Conservation (phyloP, 2,888 invertebrate species). For the Megaustenia siamemsis region DNA sequence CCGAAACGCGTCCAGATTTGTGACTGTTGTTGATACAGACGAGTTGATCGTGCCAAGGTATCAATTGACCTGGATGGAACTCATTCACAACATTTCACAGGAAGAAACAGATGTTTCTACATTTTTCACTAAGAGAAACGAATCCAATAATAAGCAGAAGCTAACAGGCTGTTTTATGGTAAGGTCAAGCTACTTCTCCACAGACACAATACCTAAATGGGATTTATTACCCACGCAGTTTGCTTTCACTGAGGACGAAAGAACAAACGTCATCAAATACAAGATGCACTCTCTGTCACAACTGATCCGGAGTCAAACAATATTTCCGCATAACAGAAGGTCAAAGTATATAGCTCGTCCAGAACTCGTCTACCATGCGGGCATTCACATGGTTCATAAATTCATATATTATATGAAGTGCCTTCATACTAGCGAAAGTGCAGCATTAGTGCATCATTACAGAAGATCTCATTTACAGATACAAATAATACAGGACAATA, state of each 20-base stretch:
- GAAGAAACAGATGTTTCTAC: neutral
- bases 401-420: neutral
- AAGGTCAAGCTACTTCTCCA: neutral
- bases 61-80: slow-evolving; percentile 22
- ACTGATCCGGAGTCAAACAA: neutral
- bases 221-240: neutral
- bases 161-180: neutral
- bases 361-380: neutral
- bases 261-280: neutral
- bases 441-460: slow-evolving; percentile 32
- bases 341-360: slow-evolving; percentile 15
- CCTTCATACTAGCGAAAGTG: neutral
- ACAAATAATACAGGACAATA: neutral
- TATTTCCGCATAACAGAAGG: neutral
- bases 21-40: slow-evolving; percentile 35
- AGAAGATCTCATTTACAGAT: neutral
- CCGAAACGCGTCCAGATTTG: slow-evolving; percentile 24
- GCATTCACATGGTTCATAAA: neutral
- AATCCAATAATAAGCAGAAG: no score
- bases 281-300: neutral
- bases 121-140: neutral
- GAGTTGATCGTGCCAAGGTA: slow-evolving; percentile 30
- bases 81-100: neutral
- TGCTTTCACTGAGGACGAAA: neutral
- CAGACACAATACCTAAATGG: neutral